Conservation (phyloP, 2,888 invertebrate genomes). For the Drosophila recens region DNA sequence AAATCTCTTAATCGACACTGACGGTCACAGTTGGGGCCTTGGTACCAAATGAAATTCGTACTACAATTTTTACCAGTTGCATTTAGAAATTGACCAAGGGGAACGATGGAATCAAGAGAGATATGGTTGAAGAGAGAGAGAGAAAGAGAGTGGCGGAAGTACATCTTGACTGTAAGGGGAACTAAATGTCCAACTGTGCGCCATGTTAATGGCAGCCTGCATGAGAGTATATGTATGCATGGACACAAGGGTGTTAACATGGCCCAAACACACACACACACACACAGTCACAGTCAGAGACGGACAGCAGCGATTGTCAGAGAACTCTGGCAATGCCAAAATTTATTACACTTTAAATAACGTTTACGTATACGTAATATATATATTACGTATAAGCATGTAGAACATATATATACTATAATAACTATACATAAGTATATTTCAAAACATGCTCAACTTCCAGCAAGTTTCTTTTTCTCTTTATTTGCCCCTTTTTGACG, state of each 20-base stretch:
- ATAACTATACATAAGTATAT: neutral
- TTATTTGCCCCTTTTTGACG: neutral
- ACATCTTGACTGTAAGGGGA: constrained; percentile 35
- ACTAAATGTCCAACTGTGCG: constrained; percentile 66
- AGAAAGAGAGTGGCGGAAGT: neutral
- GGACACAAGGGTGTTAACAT: constrained; percentile 60
- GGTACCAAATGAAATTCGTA: constrained; percentile 57
- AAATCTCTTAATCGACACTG: constrained; percentile 77
- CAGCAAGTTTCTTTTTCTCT: constrained; percentile 1
- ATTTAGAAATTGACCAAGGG: constrained; percentile 54
- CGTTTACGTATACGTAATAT: constrained; percentile 51
- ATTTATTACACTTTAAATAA: constrained; percentile 72
- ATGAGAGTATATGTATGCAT: constrained; percentile 18
- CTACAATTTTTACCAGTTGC: constrained; percentile 71
- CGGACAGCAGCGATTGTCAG: constrained; percentile 19
- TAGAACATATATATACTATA: neutral
- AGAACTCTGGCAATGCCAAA: constrained; percentile 38
- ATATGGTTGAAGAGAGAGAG: neutral
- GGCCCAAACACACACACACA: constrained; percentile 24
- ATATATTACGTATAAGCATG: constrained; percentile 14
- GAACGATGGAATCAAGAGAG: neutral
- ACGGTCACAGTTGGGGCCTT: constrained; percentile 62
- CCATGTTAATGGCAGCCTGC: constrained; percentile 60
- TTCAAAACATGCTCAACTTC: neutral
- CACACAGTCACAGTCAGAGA: constrained; percentile 13